Base-by-base conservation (phyloP, 2,113 vertebrate species). In the Leucosticte australis region DNA sequence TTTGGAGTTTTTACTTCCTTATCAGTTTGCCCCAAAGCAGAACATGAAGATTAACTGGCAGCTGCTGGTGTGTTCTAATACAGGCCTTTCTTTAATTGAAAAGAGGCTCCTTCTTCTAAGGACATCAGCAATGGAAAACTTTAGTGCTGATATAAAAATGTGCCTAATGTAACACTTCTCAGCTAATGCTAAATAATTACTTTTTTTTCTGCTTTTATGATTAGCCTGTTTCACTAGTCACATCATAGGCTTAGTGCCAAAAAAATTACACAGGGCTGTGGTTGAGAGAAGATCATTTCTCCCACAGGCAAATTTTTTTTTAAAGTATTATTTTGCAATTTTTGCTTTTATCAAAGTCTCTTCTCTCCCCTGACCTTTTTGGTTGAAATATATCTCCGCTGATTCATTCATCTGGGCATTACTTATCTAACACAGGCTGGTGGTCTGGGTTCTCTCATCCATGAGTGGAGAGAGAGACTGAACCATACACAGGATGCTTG, bases 41-140 rank as follows among this genome's bases (percentile, higher is more conserved):
- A 96, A 83, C 90, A 78, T 83, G 70, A 96, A 96, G 86, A 89
- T 94, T 93, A 96, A 94, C 47, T 42, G 57, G 86, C 97, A 97
- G 95, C 97, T 98, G 96, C 81, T 96, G 37, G 39, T 49, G n/a
- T 68, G 87, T 78, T 88, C 57, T 44, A 78, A 87, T 22, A 89
- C 26, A 68, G 70, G 39, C 92, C 90, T 84, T 96, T 87, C 85
- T 92, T 89, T 50, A 75, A 60, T 2, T 65, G 91, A 76, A 86
- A 75, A 93, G 53, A 73, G 56, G 50, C 52, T 90, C 82, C 47
- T 67, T 80, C 86, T 83, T 90, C 83, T 83, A 64, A 84, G 52
- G 73, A 73, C 13, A 87, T 57, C 69, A 92, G 75, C 13, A 52
- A 20, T 33, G 49, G 53, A 83, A 92, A 93, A 91, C 46, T 37